phyloP scores from a whole-genome alignment of 2,113 vertebrate species.

The Podarcis muralis region DNA sequence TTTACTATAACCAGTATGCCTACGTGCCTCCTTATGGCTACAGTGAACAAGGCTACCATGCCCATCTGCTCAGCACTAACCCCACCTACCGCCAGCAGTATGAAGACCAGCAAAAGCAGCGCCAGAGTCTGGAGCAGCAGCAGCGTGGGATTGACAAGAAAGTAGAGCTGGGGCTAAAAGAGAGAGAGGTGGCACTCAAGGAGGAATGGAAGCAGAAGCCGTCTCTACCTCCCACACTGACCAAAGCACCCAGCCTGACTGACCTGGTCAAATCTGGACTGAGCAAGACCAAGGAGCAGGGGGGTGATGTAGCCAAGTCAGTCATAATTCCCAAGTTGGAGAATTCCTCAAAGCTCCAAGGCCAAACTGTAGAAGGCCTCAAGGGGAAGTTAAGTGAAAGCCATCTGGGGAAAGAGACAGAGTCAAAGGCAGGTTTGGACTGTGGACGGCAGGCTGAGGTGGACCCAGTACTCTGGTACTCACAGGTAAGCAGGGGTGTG shows the following conservation, averaged over 20 bases:
- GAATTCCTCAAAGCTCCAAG: constrained; percentile 83
- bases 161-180: constrained; percentile 85
- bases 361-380: constrained; percentile 87
- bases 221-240: constrained; percentile 87
- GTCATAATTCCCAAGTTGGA: constrained; percentile 92
- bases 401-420: constrained; percentile 87
- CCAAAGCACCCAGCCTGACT: constrained; percentile 91
- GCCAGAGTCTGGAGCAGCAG: constrained; percentile 87
- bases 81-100: constrained; percentile 92
- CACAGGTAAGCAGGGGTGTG: constrained; percentile 86
- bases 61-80: constrained; percentile 93
- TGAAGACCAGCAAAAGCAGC: constrained; percentile 90
- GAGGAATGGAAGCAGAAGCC: constrained; percentile 98
- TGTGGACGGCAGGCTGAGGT: constrained; percentile 87
- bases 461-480: constrained; percentile 96
- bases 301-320: constrained; percentile 86
- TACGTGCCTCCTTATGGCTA: constrained; percentile 94
- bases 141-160: constrained; percentile 89
- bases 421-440: constrained; percentile 85
- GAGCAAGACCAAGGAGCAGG: constrained; percentile 87
- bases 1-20: constrained; percentile 98
- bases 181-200: constrained; percentile 87
- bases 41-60: constrained; percentile 93
- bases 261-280: constrained; percentile 88
- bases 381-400: constrained; percentile 93